Evolutionary conservation across 2,797 vertebrate genomes (phyloP).

Genomic region (Thamnophis elegans): DNA sequence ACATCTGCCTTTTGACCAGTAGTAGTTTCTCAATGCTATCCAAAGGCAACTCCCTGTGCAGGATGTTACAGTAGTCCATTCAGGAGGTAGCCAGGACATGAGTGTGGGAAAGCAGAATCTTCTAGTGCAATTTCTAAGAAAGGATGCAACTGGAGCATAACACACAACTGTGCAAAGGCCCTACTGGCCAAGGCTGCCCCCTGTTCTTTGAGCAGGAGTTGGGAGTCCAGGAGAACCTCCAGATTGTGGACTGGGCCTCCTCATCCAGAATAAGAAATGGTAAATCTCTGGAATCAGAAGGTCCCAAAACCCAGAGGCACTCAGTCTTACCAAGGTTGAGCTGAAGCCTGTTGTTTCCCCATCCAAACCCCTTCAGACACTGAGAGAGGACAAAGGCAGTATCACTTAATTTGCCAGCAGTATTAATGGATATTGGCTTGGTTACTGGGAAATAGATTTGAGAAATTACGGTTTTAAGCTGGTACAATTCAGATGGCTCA

Average conservation of each 20-base stretch:
- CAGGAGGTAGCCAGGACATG: neutral
- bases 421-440: neutral
- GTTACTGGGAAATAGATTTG: neutral
- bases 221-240: neutral
- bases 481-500: neutral
- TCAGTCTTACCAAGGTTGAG: neutral
- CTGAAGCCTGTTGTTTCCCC: neutral
- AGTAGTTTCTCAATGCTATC: neutral
- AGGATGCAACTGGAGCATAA: neutral
- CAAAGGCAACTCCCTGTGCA: neutral
- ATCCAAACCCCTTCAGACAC: neutral
- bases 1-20: neutral
- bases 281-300: neutral
- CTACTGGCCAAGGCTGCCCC: neutral
- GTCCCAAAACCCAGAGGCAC: neutral
- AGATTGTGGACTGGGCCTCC: neutral
- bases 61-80: neutral
- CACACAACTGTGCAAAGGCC: neutral
- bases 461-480: neutral
- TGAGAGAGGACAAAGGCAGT: neutral
- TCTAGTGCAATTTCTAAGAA: neutral
- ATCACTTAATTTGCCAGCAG: neutral
- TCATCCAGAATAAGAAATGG: neutral
- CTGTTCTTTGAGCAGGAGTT: neutral
- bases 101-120: neutral